A percentile compares a stretch with the other conserved stretches of the same genome.
Evolutionary conservation across 2,113 vertebrate genomes (phyloP).

Genomic region (Halcyon senegalensis): DNA sequence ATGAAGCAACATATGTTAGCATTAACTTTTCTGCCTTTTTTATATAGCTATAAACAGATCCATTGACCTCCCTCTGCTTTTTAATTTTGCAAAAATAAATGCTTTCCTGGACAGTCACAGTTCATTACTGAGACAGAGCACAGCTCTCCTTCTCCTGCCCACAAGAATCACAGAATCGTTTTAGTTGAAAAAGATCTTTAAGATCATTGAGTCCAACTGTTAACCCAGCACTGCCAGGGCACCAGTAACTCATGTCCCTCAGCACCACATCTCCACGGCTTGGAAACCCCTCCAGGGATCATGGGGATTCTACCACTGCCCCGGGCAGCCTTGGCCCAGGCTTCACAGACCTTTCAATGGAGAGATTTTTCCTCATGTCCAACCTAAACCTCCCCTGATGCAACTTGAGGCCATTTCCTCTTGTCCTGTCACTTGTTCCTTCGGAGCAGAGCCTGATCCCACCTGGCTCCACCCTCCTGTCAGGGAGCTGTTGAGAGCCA

Average conservation of each 20-base stretch:
- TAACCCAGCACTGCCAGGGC: background rate
- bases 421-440: background rate
- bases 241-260: background rate
- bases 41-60: constrained; percentile 26
- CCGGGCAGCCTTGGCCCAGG: background rate
- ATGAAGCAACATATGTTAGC: constrained; percentile 12
- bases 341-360: background rate
- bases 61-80: background rate
- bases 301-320: background rate
- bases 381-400: accelerated
- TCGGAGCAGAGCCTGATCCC: accelerated
- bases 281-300: background rate
- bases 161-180: background rate
- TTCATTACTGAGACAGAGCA: constrained; percentile 56
- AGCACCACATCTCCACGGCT: background rate
- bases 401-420: accelerated
- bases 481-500: background rate
- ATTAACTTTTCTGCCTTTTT: constrained; percentile 35
- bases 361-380: background rate
- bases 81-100: constrained; percentile 64
- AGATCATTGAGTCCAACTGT: background rate
- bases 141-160: constrained; percentile 37
- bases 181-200: background rate
- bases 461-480: background rate
- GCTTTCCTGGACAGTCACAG: constrained; percentile 65